Base-by-base conservation (phyloP, 2,888 invertebrate genomes). In the Ochropleura leucogaster region DNA sequence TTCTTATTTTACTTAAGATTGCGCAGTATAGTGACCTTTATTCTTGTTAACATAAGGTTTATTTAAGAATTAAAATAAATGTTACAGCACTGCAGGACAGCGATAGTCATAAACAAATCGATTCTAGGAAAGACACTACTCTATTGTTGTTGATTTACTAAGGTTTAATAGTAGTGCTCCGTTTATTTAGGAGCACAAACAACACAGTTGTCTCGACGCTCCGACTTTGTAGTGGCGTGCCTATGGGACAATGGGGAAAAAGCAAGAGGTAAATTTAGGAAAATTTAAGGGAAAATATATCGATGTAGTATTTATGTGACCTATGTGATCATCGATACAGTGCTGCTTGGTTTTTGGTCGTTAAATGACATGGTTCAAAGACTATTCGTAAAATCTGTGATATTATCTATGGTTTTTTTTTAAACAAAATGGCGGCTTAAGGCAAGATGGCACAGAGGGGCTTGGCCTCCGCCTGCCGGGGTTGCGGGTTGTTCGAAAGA, bases 131-230 rank as follows among this genome's bases (percentile, higher is more conserved):
- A 87, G 78, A 81, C 87, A 82, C 77, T 84, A 55, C 60, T 81
- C 74, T 88, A 85, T 89, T 90, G 89, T 89, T 83, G 83, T 89
- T 83, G 85, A 89, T 90, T 89, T 91, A 80, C 89, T 89, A 89
- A 89, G 89, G 89, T 91, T 90, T 91, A 90, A 92, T 90, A 90
- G 89, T 80, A 89, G 86, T 84, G 82, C 86, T 83, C 73, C 83
- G 90, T 93, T 92, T 93, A 85, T 88, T 91, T 87, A 89, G 86
- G 85, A 82, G 90, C 88, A 88, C 90, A 92, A 93, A 93, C 87
- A 93, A 55, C 42, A 86, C 78, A 72, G 71, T 63, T 55, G 68
- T 55, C 47, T 62, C 59, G 30, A 53, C 40, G 42, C 46, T 64
- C 60, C n/a, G 49, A 20, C 53, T 55, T 68, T 53, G 62, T 62